Base-by-base conservation (phyloP, 2,888 invertebrate genomes). In the Tridacna gigas region DNA sequence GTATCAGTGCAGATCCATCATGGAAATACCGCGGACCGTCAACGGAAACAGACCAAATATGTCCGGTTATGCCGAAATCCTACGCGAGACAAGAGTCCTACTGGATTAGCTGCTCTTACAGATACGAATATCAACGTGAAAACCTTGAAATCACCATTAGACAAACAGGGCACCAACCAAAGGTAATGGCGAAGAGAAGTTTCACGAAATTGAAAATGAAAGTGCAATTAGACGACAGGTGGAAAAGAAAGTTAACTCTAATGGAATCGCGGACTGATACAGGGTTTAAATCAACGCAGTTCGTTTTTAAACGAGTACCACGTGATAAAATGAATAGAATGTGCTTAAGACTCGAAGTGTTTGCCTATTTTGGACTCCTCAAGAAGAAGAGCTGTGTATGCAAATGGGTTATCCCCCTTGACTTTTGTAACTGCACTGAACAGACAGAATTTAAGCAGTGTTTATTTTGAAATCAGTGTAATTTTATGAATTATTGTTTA, bases 391-490 rank as follows among this genome's bases (percentile, higher is more conserved):
- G 67, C n/a, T 67, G 67, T n/a, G 37, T 67, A 0, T 67, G 67
- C n/a, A 67, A 67, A 67, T 67, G 67, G 67, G 28, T 45, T n/a
- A 45, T 67, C 15, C 67, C 67, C 3, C 28, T 67, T 45, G n/a
- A 22, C 9, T 67, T 13, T 20, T 67, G 67, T 28, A 45, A 67
- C 22, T 45, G 37, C 7, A 67, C 15, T 11, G 67, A 67, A n/a
- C 67, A 67, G 28, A 67, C 67, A 22, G 67, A 67, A n/a, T 67
- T 67, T 67, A 67, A 67, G n/a, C 45, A 45, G 20, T 67, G 67
- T n/a, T 67, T 37, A 11, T 67, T 67, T 45, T 67, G n/a, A 67
- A 37, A 37, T 37, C 37, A 37, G 37, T 37, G 37, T 4, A 37
- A 37, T 4, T 37, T 4, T 37, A 37, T 37, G 7, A n/a, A n/a